phyloP scores from a whole-genome alignment of 2,113 vertebrate species.

The Chaetorhynchus papuensis region DNA sequence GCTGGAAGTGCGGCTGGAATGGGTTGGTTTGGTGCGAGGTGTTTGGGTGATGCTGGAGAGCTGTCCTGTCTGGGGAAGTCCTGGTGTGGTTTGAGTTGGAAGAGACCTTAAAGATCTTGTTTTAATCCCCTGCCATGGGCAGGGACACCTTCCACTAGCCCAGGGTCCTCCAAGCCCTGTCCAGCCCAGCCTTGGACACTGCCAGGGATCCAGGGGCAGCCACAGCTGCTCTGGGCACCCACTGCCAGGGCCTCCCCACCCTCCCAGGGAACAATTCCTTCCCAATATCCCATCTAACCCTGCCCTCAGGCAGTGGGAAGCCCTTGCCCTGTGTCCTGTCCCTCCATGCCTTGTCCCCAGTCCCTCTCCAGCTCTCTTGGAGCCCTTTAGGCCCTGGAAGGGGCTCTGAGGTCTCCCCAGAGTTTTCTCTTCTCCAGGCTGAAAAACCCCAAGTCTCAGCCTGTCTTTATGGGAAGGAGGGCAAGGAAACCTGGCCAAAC shows the following conservation, averaged over 20 bases:
- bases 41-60: neutral
- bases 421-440: neutral
- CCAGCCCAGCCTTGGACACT: neutral
- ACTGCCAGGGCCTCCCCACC: neutral
- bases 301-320: neutral
- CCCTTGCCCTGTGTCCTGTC: neutral
- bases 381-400: fast-evolving
- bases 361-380: neutral
- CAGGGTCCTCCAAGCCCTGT: fast-evolving
- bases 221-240: neutral
- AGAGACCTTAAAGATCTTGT: neutral
- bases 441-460: neutral
- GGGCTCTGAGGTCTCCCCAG: fast-evolving
- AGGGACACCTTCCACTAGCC: neutral
- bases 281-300: fast-evolving
- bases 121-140: neutral
- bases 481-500: neutral
- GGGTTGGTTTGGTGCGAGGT: neutral
- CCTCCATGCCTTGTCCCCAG: fast-evolving
- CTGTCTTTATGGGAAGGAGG: neutral
- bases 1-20: fast-evolving
- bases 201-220: neutral
- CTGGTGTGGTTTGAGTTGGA: neutral
- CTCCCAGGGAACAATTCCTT: fast-evolving
- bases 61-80: neutral